Evolutionary conservation across 2,888 invertebrate genomes (phyloP).

Genomic region (Corbicula japonica): DNA sequence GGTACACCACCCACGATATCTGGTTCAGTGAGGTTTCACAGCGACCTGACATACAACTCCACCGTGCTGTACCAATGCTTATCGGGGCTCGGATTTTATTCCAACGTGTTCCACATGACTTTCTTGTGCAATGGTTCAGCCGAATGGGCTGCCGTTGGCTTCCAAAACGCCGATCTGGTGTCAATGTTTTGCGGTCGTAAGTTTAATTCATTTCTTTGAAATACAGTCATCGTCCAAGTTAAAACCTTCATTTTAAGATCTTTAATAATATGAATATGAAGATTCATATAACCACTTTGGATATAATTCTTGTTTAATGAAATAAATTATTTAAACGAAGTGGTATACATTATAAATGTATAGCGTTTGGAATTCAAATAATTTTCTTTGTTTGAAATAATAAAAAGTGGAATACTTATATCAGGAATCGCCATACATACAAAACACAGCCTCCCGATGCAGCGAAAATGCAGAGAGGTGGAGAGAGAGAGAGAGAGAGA

Average conservation of each 20-base stretch:
- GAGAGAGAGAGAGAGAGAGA: too few species aligned
- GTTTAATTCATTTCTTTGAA: neutral
- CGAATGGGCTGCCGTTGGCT: slow-evolving; percentile 15
- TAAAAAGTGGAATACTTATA: too few species aligned
- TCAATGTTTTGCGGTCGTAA: slow-evolving; percentile 8
- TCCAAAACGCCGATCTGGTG: neutral
- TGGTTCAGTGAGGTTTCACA: slow-evolving; percentile 13
- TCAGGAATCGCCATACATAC: too few species aligned
- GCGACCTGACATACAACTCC: slow-evolving; percentile 19
- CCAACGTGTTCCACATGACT: slow-evolving; percentile 1
- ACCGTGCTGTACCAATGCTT: slow-evolving; percentile 37
- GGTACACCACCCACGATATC: slow-evolving; percentile 10
- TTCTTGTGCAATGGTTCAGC: slow-evolving; percentile 43
- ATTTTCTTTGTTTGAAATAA: too few species aligned
- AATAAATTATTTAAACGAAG: neutral
- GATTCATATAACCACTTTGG: too few species aligned
- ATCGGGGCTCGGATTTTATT: slow-evolving; percentile 28
- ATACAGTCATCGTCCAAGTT: neutral
- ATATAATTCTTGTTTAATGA: neutral
- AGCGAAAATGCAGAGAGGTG: too few species aligned
- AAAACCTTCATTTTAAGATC: neutral
- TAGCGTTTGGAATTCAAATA: too few species aligned
- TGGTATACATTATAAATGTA: neutral
- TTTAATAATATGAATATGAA: too few species aligned
- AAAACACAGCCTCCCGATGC: too few species aligned